These are phyloP conservation scores for Stenodema calcarata DNA, from an alignment of 2,888 invertebrate species.

Conservation along the genomic window DNA sequence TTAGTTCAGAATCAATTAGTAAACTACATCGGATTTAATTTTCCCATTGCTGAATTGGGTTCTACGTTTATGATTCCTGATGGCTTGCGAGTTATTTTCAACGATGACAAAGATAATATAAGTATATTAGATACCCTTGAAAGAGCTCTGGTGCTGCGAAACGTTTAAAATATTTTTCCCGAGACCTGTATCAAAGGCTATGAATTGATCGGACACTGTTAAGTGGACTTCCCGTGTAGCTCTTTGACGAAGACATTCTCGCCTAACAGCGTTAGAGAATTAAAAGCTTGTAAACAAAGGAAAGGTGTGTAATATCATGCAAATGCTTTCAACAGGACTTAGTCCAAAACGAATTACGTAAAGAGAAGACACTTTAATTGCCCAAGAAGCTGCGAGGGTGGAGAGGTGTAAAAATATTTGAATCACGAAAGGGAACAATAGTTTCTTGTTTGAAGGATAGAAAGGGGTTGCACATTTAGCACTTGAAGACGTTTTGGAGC, in stretches of 20 bases:
- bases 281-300: background rate
- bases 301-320: background rate
- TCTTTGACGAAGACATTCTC: background rate
- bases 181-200: no score
- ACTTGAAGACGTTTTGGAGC: background rate
- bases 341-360: background rate
- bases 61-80: no score
- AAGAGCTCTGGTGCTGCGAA: no score
- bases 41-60: no score
- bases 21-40: no score
- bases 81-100: no score
- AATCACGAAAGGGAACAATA: background rate
- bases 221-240: background rate
- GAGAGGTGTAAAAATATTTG: background rate
- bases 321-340: background rate
- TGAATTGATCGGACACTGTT: no score
- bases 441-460: background rate
- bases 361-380: background rate
- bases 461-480: background rate
- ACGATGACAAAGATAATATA: no score
- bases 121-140: no score
- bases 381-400: background rate
- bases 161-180: no score
- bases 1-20: no score
- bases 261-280: background rate